Evolutionary conservation across 2,888 invertebrate genomes (phyloP).

Genomic region (Drosophila anomelani): DNA sequence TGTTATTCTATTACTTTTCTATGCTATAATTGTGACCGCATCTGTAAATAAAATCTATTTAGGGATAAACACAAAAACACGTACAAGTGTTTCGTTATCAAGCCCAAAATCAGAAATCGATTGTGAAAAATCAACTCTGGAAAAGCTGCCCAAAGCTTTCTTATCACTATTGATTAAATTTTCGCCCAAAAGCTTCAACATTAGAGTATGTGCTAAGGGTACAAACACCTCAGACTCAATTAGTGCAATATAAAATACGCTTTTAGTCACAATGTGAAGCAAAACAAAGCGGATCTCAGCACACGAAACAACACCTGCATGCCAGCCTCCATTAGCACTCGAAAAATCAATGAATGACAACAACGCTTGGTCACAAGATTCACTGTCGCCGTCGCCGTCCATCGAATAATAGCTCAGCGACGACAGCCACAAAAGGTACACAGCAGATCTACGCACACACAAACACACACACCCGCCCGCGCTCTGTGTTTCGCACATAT

Average conservation of each 20-base stretch:
- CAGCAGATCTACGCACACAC: conserved; percentile 7
- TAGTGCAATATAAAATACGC: conserved; percentile 26
- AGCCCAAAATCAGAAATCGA: conserved; percentile 29
- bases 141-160: conserved; percentile 47
- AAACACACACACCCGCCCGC: neutral
- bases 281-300: conserved; percentile 39
- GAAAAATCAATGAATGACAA: conserved; percentile 42
- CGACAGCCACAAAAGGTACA: conserved; percentile 28
- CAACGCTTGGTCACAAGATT: conserved; percentile 37
- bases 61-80: neutral
- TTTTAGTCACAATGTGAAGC: conserved; percentile 35
- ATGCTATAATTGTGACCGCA: neutral
- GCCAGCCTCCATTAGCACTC: conserved; percentile 23
- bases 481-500: no score
- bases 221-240: conserved; percentile 43
- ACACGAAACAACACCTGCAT: conserved; percentile 17
- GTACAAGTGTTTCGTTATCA: conserved; percentile 10
- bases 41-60: neutral
- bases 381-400: conserved; percentile 22
- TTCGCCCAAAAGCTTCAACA: conserved; percentile 31
- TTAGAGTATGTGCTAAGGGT: conserved; percentile 29
- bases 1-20: neutral
- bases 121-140: conserved; percentile 34
- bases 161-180: conserved; percentile 58
- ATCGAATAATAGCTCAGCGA: conserved; percentile 26